Evolutionary conservation across 2,797 vertebrate species (phyloP).

Genomic region (Adrianichthys oophorus): DNA sequence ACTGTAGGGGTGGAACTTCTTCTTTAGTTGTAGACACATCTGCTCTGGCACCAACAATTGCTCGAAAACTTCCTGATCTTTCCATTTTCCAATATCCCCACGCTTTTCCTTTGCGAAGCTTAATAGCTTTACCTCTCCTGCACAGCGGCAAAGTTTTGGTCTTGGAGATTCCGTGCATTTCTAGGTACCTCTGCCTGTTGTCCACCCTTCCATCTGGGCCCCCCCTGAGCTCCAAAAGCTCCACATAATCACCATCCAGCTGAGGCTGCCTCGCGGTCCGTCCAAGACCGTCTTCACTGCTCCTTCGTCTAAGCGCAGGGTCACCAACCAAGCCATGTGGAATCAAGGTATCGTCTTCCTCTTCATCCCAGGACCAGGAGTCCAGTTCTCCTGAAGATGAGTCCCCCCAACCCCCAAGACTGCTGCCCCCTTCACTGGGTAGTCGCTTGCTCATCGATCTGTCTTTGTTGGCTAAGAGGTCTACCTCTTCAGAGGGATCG

Average conservation of each 20-base stretch:
- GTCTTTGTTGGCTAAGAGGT: conserved; percentile 55
- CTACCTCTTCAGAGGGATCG: conserved; percentile 75
- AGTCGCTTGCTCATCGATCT: conserved; percentile 38
- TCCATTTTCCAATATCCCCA: conserved; percentile 81
- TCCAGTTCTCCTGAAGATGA: conserved; percentile 77
- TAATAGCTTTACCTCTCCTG: conserved; percentile 80
- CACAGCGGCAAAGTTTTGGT: conserved; percentile 86
- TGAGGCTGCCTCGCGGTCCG: conserved; percentile 51
- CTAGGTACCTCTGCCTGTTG: conserved; percentile 75
- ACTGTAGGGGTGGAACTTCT: conserved; percentile 43
- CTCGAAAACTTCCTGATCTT: conserved; percentile 64
- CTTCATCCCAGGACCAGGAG: conserved; percentile 81
- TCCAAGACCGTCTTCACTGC: conserved; percentile 70
- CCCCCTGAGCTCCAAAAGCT: conserved; percentile 83
- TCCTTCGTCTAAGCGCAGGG: conserved; percentile 53
- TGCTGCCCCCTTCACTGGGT: conserved; percentile 70
- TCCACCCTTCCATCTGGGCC: conserved; percentile 80
- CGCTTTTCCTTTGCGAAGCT: conserved; percentile 79
- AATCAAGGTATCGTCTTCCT: conserved; percentile 68
- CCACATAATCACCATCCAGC: conserved; percentile 86
- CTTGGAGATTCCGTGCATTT: conserved; percentile 81
- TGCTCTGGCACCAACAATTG: conserved; percentile 63
- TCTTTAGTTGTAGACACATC: conserved; percentile 50
- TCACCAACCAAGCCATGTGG: conserved; percentile 55
- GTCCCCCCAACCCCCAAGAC: conserved; percentile 69